Conservation (phyloP, 1,140 invertebrate species). For the Papilio glaucus region DNA sequence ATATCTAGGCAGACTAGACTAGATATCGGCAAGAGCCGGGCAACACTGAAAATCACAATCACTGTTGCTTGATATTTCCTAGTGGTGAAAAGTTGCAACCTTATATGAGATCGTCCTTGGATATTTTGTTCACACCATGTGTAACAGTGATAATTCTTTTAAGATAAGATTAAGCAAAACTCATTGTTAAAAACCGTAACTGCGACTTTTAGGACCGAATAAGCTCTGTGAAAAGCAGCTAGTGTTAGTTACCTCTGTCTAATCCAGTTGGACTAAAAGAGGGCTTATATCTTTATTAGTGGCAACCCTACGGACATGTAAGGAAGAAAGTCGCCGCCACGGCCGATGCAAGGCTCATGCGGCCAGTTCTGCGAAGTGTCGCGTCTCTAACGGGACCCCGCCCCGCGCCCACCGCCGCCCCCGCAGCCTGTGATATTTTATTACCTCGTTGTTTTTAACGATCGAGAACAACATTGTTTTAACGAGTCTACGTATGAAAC, state of each 20-base stretch:
- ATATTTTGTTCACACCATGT: no score
- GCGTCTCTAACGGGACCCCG: constrained; percentile 64
- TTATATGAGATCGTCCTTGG: no score
- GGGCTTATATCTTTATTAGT: background rate
- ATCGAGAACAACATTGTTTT: constrained; percentile 49
- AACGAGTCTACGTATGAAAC: constrained; percentile 42
- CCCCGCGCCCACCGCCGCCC: constrained; percentile 33
- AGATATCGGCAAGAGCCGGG: no score
- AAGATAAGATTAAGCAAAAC: no score
- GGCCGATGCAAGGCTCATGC: constrained; percentile 23
- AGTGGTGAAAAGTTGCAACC: no score
- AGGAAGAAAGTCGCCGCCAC: constrained; percentile 33
- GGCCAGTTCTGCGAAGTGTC: constrained; percentile 66
- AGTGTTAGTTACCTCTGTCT: background rate
- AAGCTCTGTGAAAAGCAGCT: no score
- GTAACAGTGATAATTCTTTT: no score
- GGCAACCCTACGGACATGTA: constrained; percentile 7
- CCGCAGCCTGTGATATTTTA: constrained; percentile 48
- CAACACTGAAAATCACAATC: no score
- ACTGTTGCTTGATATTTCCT: no score
- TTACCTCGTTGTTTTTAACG: constrained; percentile 56
- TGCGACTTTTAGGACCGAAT: no score
- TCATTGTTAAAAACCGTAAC: no score
- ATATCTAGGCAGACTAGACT: no score
- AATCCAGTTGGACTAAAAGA: background rate